Base-by-base conservation (phyloP, 2,113 vertebrate species). In the Syngnathus scovelli region DNA sequence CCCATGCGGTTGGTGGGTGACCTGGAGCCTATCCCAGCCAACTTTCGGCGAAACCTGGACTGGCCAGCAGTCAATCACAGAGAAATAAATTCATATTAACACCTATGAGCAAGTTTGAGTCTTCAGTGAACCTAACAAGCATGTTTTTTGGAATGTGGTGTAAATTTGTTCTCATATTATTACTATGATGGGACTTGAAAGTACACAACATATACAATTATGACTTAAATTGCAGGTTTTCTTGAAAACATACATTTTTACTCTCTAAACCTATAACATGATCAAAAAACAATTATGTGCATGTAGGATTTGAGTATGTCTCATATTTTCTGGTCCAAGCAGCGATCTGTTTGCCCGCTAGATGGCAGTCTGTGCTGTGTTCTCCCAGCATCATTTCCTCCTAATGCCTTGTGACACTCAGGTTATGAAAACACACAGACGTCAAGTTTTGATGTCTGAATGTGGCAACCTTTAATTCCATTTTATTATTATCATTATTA, bases 381-480 rank as follows among this genome's bases (percentile, higher is more conserved):
- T 71, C 75, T 64, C 84, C 75, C 69, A 67, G 71, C 80, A 83
- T 36, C 16, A 81, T 88, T 78, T 83, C 83, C 79, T 86, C 78
- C 86, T 89, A 90, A 90, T 90, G 73, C 83, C 83, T 76, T 68
- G 52, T 87, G 89, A 91, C 87, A 89, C 80, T 67, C 46, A 73
- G 86, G 88, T 88, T 90, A 90, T 87, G 81, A 90, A 88, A 88
- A 85, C 83, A 87, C 85, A 87, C 85, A 83, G 75, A 74, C 79
- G 83, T 86, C 77, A 85, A 82, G 81, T 90, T 88, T 91, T 91
- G 88, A 91, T 85, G 84, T 89, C 84, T 85, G 82, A 87, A 86
- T 85, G 86, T 85, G 79, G 67, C 73, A 73, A 69, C 69, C 80
- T 64, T 87, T 80, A 60, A 60, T 21, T 68, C 76, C 23, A 55